phyloP scores from a whole-genome alignment of 2,888 invertebrate genomes.

The Miltochrista miniata region DNA sequence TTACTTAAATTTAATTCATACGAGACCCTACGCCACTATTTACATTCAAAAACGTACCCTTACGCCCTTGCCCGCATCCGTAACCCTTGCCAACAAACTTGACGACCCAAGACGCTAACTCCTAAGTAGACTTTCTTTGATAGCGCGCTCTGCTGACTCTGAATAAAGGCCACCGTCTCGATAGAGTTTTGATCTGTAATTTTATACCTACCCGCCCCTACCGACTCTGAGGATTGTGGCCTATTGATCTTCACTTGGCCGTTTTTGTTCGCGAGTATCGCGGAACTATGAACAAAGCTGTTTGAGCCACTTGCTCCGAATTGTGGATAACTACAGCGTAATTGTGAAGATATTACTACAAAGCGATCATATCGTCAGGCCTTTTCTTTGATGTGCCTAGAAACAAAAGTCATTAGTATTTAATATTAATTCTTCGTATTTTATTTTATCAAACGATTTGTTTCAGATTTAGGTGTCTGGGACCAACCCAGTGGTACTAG shows the following conservation, averaged over 20 bases:
- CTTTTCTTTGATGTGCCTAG: conserved; percentile 9
- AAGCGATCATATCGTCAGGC: conserved; percentile 18
- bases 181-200: conserved; percentile 83
- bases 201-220: conserved; percentile 79
- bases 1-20: conserved; percentile 84
- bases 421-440: background rate
- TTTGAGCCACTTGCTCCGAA: conserved; percentile 25
- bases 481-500: too few relatives aligned
- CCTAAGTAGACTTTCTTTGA: conserved; percentile 82
- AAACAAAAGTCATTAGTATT: background rate
- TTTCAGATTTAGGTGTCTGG: too few relatives aligned
- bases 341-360: conserved; percentile 18
- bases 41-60: conserved; percentile 79
- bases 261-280: conserved; percentile 62
- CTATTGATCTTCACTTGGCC: conserved; percentile 66
- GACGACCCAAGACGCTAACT: conserved; percentile 80
- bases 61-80: conserved; percentile 73
- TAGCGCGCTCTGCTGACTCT: conserved; percentile 78
- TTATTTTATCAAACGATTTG: too few relatives aligned
- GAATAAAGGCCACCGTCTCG: conserved; percentile 81
- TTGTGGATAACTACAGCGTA: conserved; percentile 30
- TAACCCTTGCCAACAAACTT: conserved; percentile 80
- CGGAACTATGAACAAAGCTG: conserved; percentile 44
- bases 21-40: conserved; percentile 77
- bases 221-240: conserved; percentile 68